phyloP scores from a whole-genome alignment of 2,797 vertebrate genomes.

The Mormyrus hasselquistii region DNA sequence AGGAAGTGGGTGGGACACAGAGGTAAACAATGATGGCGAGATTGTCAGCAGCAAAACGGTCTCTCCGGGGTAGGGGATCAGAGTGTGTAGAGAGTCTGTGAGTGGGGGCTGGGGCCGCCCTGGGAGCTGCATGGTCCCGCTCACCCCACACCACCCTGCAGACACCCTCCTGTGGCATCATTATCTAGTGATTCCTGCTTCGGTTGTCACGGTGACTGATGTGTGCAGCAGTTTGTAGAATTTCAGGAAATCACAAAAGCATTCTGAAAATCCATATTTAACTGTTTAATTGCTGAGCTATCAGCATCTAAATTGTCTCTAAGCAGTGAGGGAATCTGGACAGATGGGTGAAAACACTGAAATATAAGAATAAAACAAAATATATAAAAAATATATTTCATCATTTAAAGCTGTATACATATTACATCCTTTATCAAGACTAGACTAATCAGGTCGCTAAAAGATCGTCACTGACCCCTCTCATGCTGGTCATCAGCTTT shows the following conservation, averaged over 20 bases:
- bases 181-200: background rate
- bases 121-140: background rate
- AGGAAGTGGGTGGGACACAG: conserved; percentile 12
- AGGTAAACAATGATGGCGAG: background rate
- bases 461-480: background rate
- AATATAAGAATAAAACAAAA: background rate
- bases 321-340: background rate
- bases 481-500: background rate
- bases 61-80: background rate
- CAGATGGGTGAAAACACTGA: background rate
- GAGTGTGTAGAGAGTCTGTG: background rate
- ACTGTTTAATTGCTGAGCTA: background rate
- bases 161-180: background rate
- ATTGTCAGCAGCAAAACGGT: background rate
- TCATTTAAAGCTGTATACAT: background rate
- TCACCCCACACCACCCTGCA: background rate
- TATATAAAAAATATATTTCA: background rate
- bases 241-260: background rate
- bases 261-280: background rate
- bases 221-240: background rate
- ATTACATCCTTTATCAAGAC: background rate
- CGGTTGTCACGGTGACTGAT: background rate
- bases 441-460: background rate
- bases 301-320: background rate
- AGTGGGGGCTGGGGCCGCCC: background rate